Conservation (phyloP, 2,113 vertebrate species). For the Syngnathoides biaculeatus region DNA sequence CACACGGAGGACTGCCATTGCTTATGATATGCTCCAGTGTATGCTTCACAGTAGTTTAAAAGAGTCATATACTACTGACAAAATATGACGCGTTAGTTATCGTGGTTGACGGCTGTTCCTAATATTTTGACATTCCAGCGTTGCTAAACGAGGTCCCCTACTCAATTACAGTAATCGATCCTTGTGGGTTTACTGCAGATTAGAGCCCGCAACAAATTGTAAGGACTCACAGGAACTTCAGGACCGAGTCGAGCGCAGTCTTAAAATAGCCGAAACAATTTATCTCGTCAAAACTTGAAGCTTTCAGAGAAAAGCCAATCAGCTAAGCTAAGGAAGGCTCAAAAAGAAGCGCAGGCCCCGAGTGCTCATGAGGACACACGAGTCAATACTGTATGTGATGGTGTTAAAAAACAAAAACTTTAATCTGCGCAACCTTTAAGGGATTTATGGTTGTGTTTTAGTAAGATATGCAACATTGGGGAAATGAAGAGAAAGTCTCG, state of each 20-base stretch:
- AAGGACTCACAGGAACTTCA: slow-evolving; percentile 36
- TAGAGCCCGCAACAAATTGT: slow-evolving; percentile 13
- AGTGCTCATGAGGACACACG: background rate
- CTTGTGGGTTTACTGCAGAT: slow-evolving; percentile 52
- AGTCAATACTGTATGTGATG: slow-evolving; percentile 16
- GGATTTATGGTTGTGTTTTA: background rate
- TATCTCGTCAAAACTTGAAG: slow-evolving; percentile 31
- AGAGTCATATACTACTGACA: too few relatives aligned
- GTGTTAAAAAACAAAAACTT: slow-evolving; percentile 5
- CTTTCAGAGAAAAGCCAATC: slow-evolving; percentile 45
- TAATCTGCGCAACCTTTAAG: background rate
- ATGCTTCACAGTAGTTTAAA: too few relatives aligned
- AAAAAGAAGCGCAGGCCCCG: slow-evolving; percentile 5
- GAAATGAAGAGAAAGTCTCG: background rate
- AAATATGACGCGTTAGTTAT: too few relatives aligned
- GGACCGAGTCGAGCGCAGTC: slow-evolving; percentile 11
- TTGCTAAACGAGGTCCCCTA: slow-evolving; percentile 25
- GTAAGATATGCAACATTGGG: too few relatives aligned
- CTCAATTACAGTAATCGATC: slow-evolving; percentile 53
- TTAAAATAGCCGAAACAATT: slow-evolving; percentile 46
- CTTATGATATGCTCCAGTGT: too few relatives aligned
- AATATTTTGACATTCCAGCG: too few relatives aligned
- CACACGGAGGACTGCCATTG: too few relatives aligned
- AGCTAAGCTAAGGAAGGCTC: slow-evolving; percentile 28
- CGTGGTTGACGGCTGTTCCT: too few relatives aligned